Percentiles rank a stretch among this genome's conserved stretches.
phyloP scores from a whole-genome alignment of 2,888 invertebrate species.

The Meteorus cinctellus region DNA sequence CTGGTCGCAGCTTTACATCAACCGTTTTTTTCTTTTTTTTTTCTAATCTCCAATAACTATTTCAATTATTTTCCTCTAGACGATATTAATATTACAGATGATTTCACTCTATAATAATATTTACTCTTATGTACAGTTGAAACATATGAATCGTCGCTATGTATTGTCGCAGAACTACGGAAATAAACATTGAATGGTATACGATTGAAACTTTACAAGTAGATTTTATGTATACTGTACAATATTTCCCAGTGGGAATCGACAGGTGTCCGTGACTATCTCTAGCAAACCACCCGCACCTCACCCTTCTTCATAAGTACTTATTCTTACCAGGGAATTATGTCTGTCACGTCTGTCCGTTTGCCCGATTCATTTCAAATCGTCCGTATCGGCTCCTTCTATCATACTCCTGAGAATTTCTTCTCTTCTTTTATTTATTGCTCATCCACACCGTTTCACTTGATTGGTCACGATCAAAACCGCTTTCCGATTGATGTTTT shows the following conservation, averaged over 20 bases:
- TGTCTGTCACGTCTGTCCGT: slow-evolving; percentile 68
- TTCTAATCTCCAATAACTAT: no score
- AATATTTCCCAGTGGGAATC: slow-evolving; percentile 61
- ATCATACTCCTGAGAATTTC: slow-evolving; percentile 46
- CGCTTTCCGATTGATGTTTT: slow-evolving; percentile 9
- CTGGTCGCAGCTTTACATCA: no score
- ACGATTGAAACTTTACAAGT: slow-evolving; percentile 37
- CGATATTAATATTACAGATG: no score
- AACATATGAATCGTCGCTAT: neutral
- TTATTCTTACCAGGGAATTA: slow-evolving; percentile 67
- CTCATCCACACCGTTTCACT: slow-evolving; percentile 52
- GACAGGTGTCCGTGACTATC: slow-evolving; percentile 64
- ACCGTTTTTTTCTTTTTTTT: no score
- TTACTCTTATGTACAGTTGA: no score
- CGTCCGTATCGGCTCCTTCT: slow-evolving; percentile 49
- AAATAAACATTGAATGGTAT: slow-evolving; percentile 16
- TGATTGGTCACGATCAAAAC: slow-evolving; percentile 58
- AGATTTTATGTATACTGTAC: slow-evolving; percentile 35
- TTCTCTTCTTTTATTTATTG: slow-evolving; percentile 46
- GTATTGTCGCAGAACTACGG: neutral
- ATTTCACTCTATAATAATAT: no score
- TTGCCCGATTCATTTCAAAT: slow-evolving; percentile 67
- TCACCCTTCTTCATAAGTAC: slow-evolving; percentile 57
- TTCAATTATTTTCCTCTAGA: no score
- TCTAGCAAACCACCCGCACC: slow-evolving; percentile 4